Evolutionary conservation across 1,140 invertebrate genomes (phyloP).

Genomic region (Sarcophaga peregrina): DNA sequence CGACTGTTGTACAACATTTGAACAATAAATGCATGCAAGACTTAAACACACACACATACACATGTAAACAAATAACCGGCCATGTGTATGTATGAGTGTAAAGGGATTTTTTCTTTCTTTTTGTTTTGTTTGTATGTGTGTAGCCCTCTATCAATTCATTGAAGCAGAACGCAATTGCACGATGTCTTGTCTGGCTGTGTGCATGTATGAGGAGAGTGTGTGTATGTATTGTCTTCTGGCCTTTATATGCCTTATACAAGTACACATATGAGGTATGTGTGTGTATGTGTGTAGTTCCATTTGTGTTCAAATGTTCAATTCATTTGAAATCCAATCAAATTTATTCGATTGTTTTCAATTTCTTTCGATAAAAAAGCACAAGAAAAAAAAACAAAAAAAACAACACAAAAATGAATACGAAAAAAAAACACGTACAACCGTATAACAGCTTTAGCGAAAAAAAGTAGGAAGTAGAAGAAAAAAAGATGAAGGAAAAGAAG

Average conservation of each 20-base stretch:
- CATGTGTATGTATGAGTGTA: too few relatives aligned
- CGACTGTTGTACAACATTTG: neutral
- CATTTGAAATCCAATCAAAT: slow-evolving; percentile 46
- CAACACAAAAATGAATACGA: too few relatives aligned
- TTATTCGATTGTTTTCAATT: slow-evolving; percentile 46
- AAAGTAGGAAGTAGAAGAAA: neutral
- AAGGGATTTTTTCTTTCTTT: too few relatives aligned
- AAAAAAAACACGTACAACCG: neutral
- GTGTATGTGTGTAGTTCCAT: neutral
- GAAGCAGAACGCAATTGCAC: slow-evolving; percentile 39
- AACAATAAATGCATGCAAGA: slow-evolving; percentile 24
- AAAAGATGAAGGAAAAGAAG: neutral
- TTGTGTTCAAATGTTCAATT: slow-evolving; percentile 43
- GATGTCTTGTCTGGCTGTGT: slow-evolving; percentile 29
- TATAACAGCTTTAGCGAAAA: too few relatives aligned
- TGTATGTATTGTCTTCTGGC: neutral
- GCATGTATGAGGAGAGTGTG: neutral
- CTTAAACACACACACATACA: neutral
- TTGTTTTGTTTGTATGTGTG: neutral
- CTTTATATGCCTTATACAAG: slow-evolving; percentile 11
- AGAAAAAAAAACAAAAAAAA: too few relatives aligned
- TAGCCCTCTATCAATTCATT: slow-evolving; percentile 17
- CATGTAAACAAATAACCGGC: neutral
- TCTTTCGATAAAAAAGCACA: slow-evolving; percentile 37
- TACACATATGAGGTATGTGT: neutral